Evolutionary conservation across 2,888 invertebrate species (phyloP), one percentile per base, ranked within the genome.

Genomic region (Drosophila niveifrons): DNA sequence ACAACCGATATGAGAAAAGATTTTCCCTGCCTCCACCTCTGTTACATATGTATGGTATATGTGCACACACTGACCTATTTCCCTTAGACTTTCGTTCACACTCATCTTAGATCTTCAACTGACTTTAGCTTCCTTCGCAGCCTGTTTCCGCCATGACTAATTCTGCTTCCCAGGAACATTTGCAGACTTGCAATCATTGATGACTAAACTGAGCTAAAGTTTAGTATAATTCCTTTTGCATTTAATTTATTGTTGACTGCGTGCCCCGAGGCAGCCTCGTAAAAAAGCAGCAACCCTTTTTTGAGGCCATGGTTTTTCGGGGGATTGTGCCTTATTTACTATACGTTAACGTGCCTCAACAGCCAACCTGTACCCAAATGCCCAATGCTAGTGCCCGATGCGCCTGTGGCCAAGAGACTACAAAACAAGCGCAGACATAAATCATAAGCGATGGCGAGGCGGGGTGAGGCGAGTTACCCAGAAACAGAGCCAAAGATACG

Each of bases 181-280:
- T 51, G 36, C 56, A 51, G 57, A 65, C 71, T 69, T 70, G 64
- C 86, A 84, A 87, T 81, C 87, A 87, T 82, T 63, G 89, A 84
- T 84, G 83, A 84, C 87, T 88, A 87, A 84, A 84, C 75, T 48
- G 47, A 52, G 58, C 71, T 48, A 77, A 77, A 73, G 75, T 87
- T 87, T 87, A 87, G 87, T 87, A 87, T 84, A 84, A 88, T 88
- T 89, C 82, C 78, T 84, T 73, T 75, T 72, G 84, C 79, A 73
- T 87, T 84, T 87, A 89, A 84, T 84, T 84, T 89, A 89, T 89
- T 72, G 76, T 74, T 74, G 65, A 51, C 66, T 70, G 74, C 52
- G 78, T 18, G 28, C 23, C 87, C 84, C 63, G 61, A 41, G 66
- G 83, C 53, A 77, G 47, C 56, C 53, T 41, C 39, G 39, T 15